Evolutionary conservation across 2,888 invertebrate genomes (phyloP).

Genomic region (Phania funesta): DNA sequence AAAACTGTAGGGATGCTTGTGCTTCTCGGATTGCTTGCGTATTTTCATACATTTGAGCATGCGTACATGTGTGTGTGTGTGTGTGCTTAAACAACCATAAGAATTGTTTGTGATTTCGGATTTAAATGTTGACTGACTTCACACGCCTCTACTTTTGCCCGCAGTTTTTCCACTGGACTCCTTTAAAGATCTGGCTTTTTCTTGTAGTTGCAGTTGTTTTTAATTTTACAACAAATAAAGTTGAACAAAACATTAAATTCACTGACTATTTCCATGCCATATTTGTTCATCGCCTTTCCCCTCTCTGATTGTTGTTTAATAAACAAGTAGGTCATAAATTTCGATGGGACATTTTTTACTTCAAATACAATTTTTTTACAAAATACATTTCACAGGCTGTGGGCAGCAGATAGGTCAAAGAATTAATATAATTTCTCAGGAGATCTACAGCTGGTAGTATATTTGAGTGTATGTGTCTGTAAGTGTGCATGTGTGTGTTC

Average conservation of each 20-base stretch:
- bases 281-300: background rate
- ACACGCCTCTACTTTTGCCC: background rate
- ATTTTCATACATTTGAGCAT: too few species aligned
- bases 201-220: background rate
- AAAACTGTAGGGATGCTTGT: too few species aligned
- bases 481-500: background rate
- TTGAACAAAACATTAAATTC: background rate
- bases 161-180: background rate
- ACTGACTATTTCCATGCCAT: background rate
- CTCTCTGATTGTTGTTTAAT: constrained; percentile 39
- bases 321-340: constrained; percentile 44
- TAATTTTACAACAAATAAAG: background rate
- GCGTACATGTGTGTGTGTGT: too few species aligned
- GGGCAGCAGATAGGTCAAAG: background rate
- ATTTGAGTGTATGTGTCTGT: too few species aligned
- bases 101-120: background rate
- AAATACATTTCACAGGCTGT: constrained; percentile 1
- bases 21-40: too few species aligned
- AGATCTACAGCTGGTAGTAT: background rate
- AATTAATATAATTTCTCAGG: constrained; percentile 38
- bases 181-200: constrained; percentile 13
- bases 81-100: too few species aligned
- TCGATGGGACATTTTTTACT: background rate
- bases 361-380: background rate
- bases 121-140: background rate